Evolutionary conservation across 2,797 vertebrate genomes (phyloP), one percentile per base, ranked within the genome.

Genomic region (Chaetodon trifasciatus): DNA sequence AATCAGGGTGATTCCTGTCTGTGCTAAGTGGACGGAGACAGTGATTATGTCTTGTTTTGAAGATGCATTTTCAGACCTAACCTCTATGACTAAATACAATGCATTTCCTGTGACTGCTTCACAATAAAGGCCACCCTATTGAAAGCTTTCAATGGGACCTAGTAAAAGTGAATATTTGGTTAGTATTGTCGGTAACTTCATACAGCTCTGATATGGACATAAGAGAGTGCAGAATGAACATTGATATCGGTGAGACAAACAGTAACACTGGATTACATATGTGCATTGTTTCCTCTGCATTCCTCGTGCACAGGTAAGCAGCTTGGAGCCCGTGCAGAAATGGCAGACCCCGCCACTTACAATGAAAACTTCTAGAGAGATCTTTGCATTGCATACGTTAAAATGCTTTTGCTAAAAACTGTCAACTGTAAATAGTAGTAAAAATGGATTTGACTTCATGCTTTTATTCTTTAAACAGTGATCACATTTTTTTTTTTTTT

Each of bases 1-100:
- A 76, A 73, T 73, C 77, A 70, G 69, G 79, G 79, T 72, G 83
- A 89, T 86, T 83, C 80, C 82, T 70, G 46, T 64, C 23, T 40
- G 60, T 7, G 52, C 42, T 46, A 57, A 16, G 61, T 39, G 57
- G 69, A 28, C 44, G 37, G 6, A 37, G 12, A 28, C 37, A 60
- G 21, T 16, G 7, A 50, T 6, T 7, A 8, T 5, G 1, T 17
- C 6, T 12, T 13, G 35, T 28, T 47, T 66, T 71, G 3, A 44
- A 35, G 17, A 52, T 7, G 46, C 21, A 21, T 16, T 35, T 53
- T 44, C 2, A 32, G 52, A 3, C 1, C 47, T 32, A 21, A 52
- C 10, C 17, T 49, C 37, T 0, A 9, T 28, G 60, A 58, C 8
- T 32, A 42, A 19, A 40, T 44, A 8, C 9, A 17, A 8, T 44